Evolutionary conservation across 2,797 vertebrate genomes (phyloP).

Genomic region (Potorous gilbertii): DNA sequence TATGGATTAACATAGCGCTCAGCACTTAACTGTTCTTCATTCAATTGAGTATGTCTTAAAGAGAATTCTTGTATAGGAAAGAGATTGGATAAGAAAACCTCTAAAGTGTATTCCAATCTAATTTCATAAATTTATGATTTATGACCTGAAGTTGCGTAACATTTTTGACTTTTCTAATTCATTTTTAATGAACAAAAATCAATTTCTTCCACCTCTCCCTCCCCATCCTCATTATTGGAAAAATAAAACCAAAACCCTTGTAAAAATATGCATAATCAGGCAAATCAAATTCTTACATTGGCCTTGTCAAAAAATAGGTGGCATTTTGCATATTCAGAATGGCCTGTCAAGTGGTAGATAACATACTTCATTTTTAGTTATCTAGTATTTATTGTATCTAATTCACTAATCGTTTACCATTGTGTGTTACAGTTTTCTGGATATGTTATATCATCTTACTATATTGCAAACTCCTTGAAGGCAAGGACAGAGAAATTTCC

Average conservation of each 20-base stretch:
- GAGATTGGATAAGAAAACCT: background rate
- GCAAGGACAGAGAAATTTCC: background rate
- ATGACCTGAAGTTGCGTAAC: background rate
- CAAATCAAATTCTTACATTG: background rate
- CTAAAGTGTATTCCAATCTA: background rate
- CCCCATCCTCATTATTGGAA: background rate
- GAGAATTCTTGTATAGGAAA: background rate
- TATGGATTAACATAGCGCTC: background rate
- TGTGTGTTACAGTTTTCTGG: background rate
- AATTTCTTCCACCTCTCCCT: background rate
- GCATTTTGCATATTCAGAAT: background rate
- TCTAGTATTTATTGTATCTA: background rate
- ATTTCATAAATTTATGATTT: background rate
- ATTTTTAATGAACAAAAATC: background rate
- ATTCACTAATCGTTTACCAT: background rate
- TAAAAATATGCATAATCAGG: background rate
- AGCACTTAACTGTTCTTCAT: background rate
- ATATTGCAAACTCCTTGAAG: background rate
- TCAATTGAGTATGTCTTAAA: background rate
- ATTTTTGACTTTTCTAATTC: background rate
- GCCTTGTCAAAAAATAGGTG: background rate
- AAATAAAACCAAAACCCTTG: background rate
- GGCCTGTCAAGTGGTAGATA: background rate
- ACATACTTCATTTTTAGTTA: background rate
- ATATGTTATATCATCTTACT: background rate